Evolutionary conservation across 2,113 vertebrate species (phyloP).

Genomic region (Dasypus novemcinctus): DNA sequence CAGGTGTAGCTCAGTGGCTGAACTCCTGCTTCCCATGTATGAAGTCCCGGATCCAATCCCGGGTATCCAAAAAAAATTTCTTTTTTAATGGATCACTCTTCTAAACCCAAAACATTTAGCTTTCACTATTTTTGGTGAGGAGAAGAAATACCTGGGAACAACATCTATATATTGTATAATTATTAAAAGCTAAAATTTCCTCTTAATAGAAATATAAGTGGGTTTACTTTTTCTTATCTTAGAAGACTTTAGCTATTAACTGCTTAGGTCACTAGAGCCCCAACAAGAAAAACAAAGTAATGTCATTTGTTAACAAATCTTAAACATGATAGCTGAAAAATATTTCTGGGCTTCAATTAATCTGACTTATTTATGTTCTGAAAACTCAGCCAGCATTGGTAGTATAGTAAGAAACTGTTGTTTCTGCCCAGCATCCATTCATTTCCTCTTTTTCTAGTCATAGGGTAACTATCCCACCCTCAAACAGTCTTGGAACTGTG

Average conservation of each 20-base stretch:
- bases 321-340: neutral
- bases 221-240: neutral
- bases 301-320: neutral
- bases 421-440: neutral
- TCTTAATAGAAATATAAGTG: neutral
- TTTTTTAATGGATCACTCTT: neutral
- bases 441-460: neutral
- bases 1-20: too few relatives aligned
- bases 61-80: too few relatives aligned
- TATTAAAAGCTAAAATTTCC: neutral
- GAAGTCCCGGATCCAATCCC: too few relatives aligned
- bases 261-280: neutral
- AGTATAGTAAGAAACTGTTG: neutral
- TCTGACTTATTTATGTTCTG: neutral
- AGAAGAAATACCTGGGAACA: neutral
- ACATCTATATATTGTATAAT: neutral
- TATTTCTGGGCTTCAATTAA: neutral
- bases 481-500: neutral
- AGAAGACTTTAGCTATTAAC: neutral
- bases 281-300: neutral
- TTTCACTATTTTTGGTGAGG: neutral
- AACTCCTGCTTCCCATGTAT: too few relatives aligned
- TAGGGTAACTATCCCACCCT: neutral
- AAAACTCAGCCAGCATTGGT: neutral
- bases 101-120: slow-evolving; percentile 17